These are phyloP conservation scores for Ornithorhynchus anatinus DNA, from an alignment of 2,113 vertebrate genomes.

Conservation along the genomic window DNA sequence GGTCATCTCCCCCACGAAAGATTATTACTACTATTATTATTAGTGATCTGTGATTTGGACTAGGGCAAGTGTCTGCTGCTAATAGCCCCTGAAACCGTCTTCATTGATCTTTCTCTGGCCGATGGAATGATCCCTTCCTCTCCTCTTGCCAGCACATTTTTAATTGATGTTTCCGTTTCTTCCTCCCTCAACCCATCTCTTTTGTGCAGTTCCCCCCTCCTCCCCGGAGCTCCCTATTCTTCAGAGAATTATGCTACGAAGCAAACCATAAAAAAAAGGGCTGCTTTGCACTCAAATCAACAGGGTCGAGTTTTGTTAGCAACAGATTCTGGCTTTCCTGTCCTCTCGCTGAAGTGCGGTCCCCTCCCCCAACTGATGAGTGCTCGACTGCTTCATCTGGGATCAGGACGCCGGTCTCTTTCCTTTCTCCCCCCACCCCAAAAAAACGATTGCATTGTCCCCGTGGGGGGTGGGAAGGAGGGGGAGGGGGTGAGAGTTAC, in stretches of 20 bases:
- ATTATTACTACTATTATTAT: neutral
- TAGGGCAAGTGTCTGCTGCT: neutral
- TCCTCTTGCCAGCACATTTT: neutral
- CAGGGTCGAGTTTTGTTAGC: neutral
- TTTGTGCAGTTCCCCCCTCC: neutral
- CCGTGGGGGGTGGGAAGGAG: no score
- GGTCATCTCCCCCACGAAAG: neutral
- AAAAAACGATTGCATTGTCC: no score
- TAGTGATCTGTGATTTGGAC: neutral
- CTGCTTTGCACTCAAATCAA: neutral
- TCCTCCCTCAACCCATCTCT: neutral
- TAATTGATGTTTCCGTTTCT: neutral
- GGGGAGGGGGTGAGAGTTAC: no score
- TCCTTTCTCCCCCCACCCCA: no score
- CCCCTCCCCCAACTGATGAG: accelerated
- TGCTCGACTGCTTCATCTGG: accelerated
- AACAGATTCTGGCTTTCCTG: neutral
- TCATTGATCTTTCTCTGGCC: neutral
- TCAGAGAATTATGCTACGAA: neutral
- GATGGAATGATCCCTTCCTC: neutral
- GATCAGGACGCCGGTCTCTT: accelerated
- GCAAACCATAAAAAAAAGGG: constrained; percentile 18
- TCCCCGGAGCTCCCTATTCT: neutral
- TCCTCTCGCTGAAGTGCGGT: neutral
- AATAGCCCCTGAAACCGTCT: neutral